These are phyloP conservation scores for Gasterosteus nipponicus DNA, from an alignment of 2,113 vertebrate genomes.

Conservation along the genomic window DNA sequence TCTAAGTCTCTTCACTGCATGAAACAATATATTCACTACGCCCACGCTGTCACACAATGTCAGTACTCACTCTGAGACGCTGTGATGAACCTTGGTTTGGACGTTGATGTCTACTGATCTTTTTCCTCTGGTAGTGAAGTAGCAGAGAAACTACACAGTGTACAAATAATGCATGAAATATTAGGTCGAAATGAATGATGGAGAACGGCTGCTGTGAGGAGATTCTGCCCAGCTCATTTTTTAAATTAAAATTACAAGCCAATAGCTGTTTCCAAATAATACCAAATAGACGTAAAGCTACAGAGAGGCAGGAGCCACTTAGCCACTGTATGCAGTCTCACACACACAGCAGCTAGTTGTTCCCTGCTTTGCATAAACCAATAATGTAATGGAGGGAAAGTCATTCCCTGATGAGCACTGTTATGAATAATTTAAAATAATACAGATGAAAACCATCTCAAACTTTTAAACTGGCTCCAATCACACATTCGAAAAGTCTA, in stretches of 20 bases:
- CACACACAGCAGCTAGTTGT: constrained; percentile 40
- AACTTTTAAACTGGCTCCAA: constrained; percentile 68
- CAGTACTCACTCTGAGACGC: neutral
- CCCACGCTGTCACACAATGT: neutral
- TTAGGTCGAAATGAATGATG: neutral
- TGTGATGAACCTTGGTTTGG: neutral
- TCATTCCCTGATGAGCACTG: constrained; percentile 65
- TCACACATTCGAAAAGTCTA: constrained; percentile 61
- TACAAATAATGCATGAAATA: neutral
- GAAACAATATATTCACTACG: neutral
- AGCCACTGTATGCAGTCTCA: constrained; percentile 2
- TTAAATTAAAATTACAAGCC: neutral
- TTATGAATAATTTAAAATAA: constrained; percentile 73
- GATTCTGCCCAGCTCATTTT: neutral
- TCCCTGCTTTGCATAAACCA: constrained; percentile 75
- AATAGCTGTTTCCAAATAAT: neutral
- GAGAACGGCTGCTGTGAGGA: neutral
- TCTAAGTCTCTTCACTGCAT: neutral
- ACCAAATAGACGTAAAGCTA: constrained; percentile 21
- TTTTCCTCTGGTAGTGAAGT: too few species aligned
- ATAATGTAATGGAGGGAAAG: constrained; percentile 72
- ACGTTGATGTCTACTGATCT: too few species aligned
- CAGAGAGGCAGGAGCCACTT: constrained; percentile 19
- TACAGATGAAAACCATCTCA: constrained; percentile 55
- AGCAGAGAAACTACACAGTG: neutral